These are phyloP conservation scores for Lophotriccus pileatus DNA, from an alignment of 2,797 vertebrate species.

Conservation along the genomic window DNA sequence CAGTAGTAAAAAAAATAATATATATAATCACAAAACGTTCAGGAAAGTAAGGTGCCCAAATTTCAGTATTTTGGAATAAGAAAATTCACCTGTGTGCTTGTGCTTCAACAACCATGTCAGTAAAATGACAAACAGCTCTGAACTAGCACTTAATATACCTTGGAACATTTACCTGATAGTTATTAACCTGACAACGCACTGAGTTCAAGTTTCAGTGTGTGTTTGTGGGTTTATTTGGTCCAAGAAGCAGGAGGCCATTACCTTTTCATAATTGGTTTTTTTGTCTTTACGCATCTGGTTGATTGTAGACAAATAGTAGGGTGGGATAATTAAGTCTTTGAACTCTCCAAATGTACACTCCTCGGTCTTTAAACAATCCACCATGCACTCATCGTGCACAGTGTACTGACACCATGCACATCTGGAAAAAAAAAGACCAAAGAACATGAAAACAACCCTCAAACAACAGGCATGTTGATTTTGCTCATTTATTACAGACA, in stretches of 20 bases:
- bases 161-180: not conserved
- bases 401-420: constrained; percentile 96
- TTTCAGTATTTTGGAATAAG: not conserved
- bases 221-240: not conserved
- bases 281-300: constrained; percentile 88
- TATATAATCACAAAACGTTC: not conserved
- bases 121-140: not conserved
- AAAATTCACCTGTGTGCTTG: not conserved
- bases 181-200: not conserved
- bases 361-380: constrained; percentile 70
- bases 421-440: constrained; percentile 64
- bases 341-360: constrained; percentile 92
- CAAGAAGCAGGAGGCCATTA: constrained; percentile 49
- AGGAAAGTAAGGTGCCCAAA: not conserved
- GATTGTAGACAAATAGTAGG: constrained; percentile 85
- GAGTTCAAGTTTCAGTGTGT: not conserved
- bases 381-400: constrained; percentile 91
- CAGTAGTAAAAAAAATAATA: not conserved
- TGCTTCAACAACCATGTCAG: not conserved
- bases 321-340: constrained; percentile 90
- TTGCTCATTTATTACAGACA: not conserved
- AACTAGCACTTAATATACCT: not conserved
- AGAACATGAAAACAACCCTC: not conserved
- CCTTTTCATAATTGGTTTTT: constrained; percentile 83
- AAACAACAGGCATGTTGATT: not conserved